Percentiles rank a stretch among this genome's conserved stretches.
phyloP scores from a whole-genome alignment of 1,140 invertebrate genomes.

The Bombus consobrinus region DNA sequence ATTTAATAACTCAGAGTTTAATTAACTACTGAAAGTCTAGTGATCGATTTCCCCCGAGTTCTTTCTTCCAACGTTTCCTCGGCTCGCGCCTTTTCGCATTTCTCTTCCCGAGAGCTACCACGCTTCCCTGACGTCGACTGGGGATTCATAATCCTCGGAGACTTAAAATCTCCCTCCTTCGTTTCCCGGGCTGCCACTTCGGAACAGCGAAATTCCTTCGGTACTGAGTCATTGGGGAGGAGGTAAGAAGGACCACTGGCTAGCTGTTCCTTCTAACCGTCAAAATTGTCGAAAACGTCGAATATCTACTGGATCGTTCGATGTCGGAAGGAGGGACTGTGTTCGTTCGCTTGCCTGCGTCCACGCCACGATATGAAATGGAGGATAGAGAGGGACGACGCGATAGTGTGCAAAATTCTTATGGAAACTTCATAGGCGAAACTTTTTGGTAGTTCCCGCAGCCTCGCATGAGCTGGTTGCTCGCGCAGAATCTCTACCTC shows the following conservation, averaged over 20 bases:
- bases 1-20: conserved; percentile 81
- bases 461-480: conserved; percentile 37
- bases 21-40: conserved; percentile 78
- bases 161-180: conserved; percentile 28
- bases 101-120: conserved; percentile 41
- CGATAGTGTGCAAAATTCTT: conserved; percentile 50
- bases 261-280: conserved; percentile 33
- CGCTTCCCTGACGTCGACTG: conserved; percentile 43
- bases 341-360: conserved; percentile 26
- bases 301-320: conserved; percentile 49
- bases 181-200: conserved; percentile 20
- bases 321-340: background rate
- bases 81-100: conserved; percentile 26
- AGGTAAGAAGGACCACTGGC: conserved; percentile 17
- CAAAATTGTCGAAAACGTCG: conserved; percentile 33
- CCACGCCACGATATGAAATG: conserved; percentile 31
- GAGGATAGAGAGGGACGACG: conserved; percentile 17
- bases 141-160: conserved; percentile 61
- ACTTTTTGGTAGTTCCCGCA: conserved; percentile 61
- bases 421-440: conserved; percentile 57
- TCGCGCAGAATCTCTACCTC: conserved; percentile 25
- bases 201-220: conserved; percentile 52
- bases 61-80: conserved; percentile 56
- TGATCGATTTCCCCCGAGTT: conserved; percentile 77
- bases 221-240: background rate